Percentiles rank a stretch among this genome's conserved stretches.
phyloP scores from a whole-genome alignment of 30 jellyfish, hydroid and myxozoan species.

The Pelagia noctiluca region DNA sequence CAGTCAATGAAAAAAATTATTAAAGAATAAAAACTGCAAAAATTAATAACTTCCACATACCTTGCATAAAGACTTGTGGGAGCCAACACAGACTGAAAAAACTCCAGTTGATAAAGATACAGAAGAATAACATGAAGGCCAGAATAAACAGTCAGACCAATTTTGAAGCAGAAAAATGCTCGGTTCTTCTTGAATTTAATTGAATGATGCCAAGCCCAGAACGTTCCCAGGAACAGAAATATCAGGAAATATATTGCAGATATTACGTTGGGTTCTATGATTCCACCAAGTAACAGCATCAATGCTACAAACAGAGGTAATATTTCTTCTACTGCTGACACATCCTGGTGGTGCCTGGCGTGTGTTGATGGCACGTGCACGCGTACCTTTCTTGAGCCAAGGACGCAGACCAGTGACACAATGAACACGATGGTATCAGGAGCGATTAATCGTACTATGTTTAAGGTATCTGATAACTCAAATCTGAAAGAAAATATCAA shows the following conservation, averaged over 20 bases:
- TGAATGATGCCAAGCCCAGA: constrained; percentile 93
- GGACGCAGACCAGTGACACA: constrained; percentile 79
- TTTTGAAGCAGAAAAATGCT: constrained; percentile 63
- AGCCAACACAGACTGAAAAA: constrained; percentile 66
- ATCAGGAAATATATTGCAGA: constrained; percentile 84
- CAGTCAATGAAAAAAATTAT: too few relatives aligned
- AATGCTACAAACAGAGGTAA: constrained; percentile 85
- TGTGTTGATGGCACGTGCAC: constrained; percentile 50
- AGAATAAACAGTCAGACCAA: constrained; percentile 68
- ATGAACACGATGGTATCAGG: constrained; percentile 91
- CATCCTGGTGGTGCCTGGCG: constrained; percentile 34
- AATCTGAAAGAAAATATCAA: constrained; percentile 51
- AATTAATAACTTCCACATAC: too few relatives aligned
- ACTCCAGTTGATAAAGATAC: constrained; percentile 85
- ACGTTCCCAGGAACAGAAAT: constrained; percentile 86
- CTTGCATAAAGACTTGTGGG: constrained; percentile 79
- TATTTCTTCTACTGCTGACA: constrained; percentile 72
- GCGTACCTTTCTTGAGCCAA: constrained; percentile 70
- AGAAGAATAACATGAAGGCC: constrained; percentile 80
- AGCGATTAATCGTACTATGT: constrained; percentile 87
- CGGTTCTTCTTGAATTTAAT: constrained; percentile 59
- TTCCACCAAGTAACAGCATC: constrained; percentile 89
- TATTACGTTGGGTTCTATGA: constrained; percentile 86
- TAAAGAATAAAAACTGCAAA: too few relatives aligned
- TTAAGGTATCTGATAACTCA: constrained; percentile 59